Conservation (phyloP, 2,113 vertebrate species). For the Limnothrissa miodon region DNA sequence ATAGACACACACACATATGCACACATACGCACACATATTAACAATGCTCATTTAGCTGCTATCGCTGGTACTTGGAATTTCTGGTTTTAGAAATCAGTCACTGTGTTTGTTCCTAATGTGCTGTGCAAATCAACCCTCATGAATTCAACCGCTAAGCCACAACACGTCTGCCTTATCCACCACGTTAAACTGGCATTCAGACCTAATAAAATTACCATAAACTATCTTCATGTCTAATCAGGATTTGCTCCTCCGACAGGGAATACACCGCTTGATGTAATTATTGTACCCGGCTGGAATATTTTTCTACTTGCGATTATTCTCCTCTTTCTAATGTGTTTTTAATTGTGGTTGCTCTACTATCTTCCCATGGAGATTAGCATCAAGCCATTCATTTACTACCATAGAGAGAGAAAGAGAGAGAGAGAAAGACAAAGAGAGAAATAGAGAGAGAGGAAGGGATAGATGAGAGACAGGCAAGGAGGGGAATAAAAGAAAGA, state of each 20-base stretch:
- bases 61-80: neutral
- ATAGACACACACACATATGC: neutral
- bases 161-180: conserved; percentile 21
- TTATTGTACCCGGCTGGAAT: conserved; percentile 47
- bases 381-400: conserved; percentile 43
- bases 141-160: conserved; percentile 20
- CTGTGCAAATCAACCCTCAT: conserved; percentile 31
- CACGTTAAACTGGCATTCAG: conserved; percentile 26
- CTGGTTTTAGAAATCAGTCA: neutral
- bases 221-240: conserved; percentile 46
- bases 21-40: neutral
- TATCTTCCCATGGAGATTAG: conserved; percentile 41
- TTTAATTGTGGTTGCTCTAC: conserved; percentile 44
- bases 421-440: neutral
- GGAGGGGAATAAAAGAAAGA: conserved; percentile 18
- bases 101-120: conserved; percentile 11
- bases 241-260: conserved; percentile 41
- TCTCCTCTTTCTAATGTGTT: conserved; percentile 45
- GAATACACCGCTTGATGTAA: conserved; percentile 48
- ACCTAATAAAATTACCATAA: conserved; percentile 49
- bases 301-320: conserved; percentile 40
- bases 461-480: conserved; percentile 8
- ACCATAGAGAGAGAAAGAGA: neutral
- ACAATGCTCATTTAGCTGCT: neutral
- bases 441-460: neutral